A percentile compares a stretch with the other conserved stretches of the same genome.
Conservation (phyloP, 2,113 vertebrate species). For the Canis aureus region DNA sequence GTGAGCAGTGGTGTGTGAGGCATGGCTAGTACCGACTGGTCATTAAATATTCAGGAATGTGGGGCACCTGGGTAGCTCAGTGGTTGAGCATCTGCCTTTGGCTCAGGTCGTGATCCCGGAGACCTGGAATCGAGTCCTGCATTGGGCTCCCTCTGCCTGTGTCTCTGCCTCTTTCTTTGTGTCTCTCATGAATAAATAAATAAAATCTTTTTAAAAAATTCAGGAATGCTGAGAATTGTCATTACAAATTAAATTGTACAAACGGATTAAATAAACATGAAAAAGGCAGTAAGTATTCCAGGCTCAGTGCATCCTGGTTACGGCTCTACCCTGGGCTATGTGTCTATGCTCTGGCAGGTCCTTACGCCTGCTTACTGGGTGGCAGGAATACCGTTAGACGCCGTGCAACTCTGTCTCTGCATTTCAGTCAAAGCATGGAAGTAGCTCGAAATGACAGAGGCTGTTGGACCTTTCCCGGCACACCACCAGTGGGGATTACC, state of each 20-base stretch:
- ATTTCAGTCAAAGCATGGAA: fast-evolving
- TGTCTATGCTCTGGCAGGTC: fast-evolving
- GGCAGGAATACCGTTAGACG: fast-evolving
- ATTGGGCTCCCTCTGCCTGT: too few relatives aligned
- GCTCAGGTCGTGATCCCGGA: too few relatives aligned
- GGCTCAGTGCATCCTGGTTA: not conserved
- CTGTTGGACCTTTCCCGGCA: too few relatives aligned
- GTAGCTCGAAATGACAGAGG: not conserved
- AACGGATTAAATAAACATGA: too few relatives aligned
- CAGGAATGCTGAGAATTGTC: too few relatives aligned
- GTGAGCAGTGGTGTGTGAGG: fast-evolving
- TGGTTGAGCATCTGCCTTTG: too few relatives aligned
- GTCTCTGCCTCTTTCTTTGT: too few relatives aligned
- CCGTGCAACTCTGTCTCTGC: fast-evolving
- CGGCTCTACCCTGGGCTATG: fast-evolving
- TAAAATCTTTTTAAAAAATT: too few relatives aligned
- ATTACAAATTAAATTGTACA: not conserved
- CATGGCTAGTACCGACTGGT: fast-evolving
- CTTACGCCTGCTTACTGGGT: fast-evolving
- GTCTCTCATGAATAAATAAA: too few relatives aligned
- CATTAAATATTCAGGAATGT: too few relatives aligned
- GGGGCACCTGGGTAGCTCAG: too few relatives aligned
- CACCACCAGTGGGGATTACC: fast-evolving
- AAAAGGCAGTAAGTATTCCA: not conserved
- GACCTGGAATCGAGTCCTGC: too few relatives aligned